Evolutionary conservation across 2,888 invertebrate genomes (phyloP), one percentile per base, ranked within the genome.

Genomic region (Strigamia transsilvanica): DNA sequence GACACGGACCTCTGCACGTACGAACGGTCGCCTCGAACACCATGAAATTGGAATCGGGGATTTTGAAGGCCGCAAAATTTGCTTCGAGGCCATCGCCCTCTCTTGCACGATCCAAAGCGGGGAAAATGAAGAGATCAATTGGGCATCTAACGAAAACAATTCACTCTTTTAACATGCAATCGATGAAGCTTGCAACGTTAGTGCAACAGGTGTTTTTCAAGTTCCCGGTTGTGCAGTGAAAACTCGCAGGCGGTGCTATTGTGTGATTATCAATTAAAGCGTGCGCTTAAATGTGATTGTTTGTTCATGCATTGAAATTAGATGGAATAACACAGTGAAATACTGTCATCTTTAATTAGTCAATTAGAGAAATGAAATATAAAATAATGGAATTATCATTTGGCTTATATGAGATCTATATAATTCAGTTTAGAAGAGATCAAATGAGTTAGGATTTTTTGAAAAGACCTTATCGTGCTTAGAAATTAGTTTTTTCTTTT

Each of bases 11-110:
- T 66, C 95, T 90, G 85, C 96, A 97, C 0, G 95, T 95, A 82
- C 94, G 90, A 0, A 97, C 96, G 0, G 94, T 96, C 0, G 96
- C 96, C 88, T 97, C 96, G 86, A 97, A 97, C 0, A 96, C 95
- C 85, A 97, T 89, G 90, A 96, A 96, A 88, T 96, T 96, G 0
- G 96, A 96, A 89, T 96, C 96, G 0, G 96, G 96, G 84, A 97
- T 96, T 89, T 96, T 97, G 87, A 96, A 97, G 0, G 96, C 96
- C 88, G 96, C 96, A 88, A 97, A 97, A 86, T 95, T 91, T 0
- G 96, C 96, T 89, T 96, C 96, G 81, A 97, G 89, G 4, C 94
- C 95, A 86, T 96, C 95, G 0, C 95, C 94, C 85, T 92, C 94
- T 32, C 96, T 91, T 0, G 95, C 92, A 86, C 94, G 93, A 87